Base-by-base conservation (phyloP, 2,113 vertebrate genomes). In the Malaclemys terrapin region DNA sequence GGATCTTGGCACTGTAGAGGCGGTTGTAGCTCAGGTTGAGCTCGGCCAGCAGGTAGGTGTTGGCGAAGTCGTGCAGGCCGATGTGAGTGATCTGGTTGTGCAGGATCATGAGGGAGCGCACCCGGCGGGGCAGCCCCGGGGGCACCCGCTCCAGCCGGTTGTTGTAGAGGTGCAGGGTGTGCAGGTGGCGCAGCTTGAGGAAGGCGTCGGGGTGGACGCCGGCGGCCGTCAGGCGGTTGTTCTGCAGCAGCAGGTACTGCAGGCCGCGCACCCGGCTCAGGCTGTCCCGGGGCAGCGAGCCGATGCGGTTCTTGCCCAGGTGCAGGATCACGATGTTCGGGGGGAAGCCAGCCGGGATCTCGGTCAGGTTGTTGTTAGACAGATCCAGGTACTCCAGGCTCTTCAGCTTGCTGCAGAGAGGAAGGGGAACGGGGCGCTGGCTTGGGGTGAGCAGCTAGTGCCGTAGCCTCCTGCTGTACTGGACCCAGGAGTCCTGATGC, bases 11-110 rank as follows among this genome's bases (percentile, higher is more conserved):
- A 0, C 96, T 98, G 81, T 57, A 76, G 47, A 98, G 93, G 24
- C 35, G 49, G 89, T 98, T 98, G 90, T 98, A 97, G 29, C 97
- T 98, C 57, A 98, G 95, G 79, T 98, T 98, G 93, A 98, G 97
- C 69, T 98, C 98, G 0, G 69, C 76, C 78, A 98, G 92, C 13
- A 81, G 8, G 2, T 93, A 94, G 1, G 84, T 91, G 78, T 95
- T 20, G 0, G 56, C 92, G 69, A 98, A 95, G 81, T 98, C 97
- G 0, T 45, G 85, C 57, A 89, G 75, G 0, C 97, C 96, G 53
- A 98, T 86, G 0, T 5, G 0, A 0, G 93, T 49, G 82, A 98
- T 96, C 0, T 3, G 94, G 85, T 98, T 98, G 91, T 98, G 95
- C 19, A 97, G 96, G 93, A 98, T 93, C 91, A 98, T 96, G 91